Conservation (phyloP, 2,113 vertebrate genomes). For the Chitala chitala region DNA sequence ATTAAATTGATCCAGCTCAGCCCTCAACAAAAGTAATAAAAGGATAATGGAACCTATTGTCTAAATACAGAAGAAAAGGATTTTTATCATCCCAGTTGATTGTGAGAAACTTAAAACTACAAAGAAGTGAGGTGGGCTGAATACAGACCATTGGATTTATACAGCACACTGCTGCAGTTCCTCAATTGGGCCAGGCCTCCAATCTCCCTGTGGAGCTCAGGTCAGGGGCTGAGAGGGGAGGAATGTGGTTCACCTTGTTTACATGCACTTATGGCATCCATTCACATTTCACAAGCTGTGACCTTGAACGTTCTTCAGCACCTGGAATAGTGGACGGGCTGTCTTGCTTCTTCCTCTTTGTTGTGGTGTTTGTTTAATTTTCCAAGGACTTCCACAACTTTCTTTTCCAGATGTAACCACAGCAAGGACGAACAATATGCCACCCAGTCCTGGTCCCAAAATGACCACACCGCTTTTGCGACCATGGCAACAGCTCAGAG, state of each 20-base stretch:
- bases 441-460: background rate
- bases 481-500: background rate
- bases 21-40: background rate
- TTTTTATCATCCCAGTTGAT: conserved; percentile 10
- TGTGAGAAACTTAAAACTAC: background rate
- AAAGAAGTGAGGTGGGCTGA: background rate
- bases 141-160: background rate
- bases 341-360: conserved; percentile 44
- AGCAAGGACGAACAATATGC: background rate
- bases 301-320: too few species aligned
- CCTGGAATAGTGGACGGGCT: conserved; percentile 35
- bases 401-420: background rate
- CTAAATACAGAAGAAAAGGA: background rate
- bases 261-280: conserved; percentile 41
- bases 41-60: conserved; percentile 10
- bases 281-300: conserved; percentile 58
- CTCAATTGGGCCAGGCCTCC: too few species aligned
- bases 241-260: conserved; percentile 42
- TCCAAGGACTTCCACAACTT: background rate
- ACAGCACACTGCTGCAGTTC: background rate
- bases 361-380: conserved; percentile 45
- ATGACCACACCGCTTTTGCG: background rate
- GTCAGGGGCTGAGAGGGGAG: conserved; percentile 32
- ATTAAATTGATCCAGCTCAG: conserved; percentile 13
- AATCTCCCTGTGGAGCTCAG: too few species aligned